Evolutionary conservation across 2,113 vertebrate species (phyloP), one percentile per base, ranked within the genome.

Genomic region (Tonatia bakeri): DNA sequence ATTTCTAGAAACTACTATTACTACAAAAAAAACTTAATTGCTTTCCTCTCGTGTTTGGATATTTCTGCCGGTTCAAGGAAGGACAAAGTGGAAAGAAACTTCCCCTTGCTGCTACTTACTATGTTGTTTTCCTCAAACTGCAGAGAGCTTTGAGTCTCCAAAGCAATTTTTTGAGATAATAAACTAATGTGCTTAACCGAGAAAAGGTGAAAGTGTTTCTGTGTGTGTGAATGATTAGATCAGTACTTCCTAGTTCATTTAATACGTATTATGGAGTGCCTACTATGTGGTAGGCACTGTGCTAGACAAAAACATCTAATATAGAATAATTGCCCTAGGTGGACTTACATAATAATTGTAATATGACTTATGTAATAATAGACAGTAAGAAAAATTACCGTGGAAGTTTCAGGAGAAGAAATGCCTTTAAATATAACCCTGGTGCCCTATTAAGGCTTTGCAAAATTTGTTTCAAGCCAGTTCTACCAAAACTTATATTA

Each of bases 1-100:
- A 64, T 87, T 86, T 95, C 93, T 91, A 93, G 96, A 91, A 96
- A 93, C 69, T 90, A 77, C 73, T 33, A 61, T 90, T 86, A 91
- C 91, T 70, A 64, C 31, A 91, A 87, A 56, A 81, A 93, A 92
- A 93, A 26, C 90, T 56, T 59, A 91, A 96, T 94, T 96, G 92
- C 77, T 95, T 94, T 95, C 54, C 31, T 95, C 65, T 77, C 11
- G 4, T 50, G 94, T 95, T 82, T 85, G 76, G 85, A 52, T 85
- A 89, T 90, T 95, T 97, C 54, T 38, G 94, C 81, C 19, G 94
- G 77, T 92, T 94, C 88, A 81, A 61, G 72, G 80, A 94, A 88
- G 56, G 36, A 89, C 26, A 73, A 91, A 40, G 43, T 88, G 45
- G 77, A 70, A 86, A 70, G 81, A 94, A 83, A 76, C 38, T 82